phyloP scores from a whole-genome alignment of 2,113 vertebrate species.

The Pontoporia blainvillei region DNA sequence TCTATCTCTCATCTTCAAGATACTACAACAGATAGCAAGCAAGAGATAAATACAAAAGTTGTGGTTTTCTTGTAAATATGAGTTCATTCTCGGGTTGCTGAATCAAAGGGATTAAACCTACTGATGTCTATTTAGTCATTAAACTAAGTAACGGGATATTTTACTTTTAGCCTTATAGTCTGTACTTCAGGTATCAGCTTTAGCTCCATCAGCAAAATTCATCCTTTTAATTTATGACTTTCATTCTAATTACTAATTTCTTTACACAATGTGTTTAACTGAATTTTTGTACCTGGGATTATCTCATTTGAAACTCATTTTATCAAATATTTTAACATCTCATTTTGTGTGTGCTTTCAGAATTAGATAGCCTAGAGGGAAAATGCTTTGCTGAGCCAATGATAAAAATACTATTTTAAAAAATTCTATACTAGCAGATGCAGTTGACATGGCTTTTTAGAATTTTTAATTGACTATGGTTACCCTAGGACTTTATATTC shows the following conservation, averaged over 20 bases:
- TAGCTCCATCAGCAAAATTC: not conserved
- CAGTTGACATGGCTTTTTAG: not conserved
- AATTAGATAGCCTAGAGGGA: not conserved
- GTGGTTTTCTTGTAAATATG: not conserved
- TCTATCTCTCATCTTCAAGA: not conserved
- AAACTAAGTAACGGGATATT: not conserved
- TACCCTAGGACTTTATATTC: not conserved
- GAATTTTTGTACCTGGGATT: not conserved
- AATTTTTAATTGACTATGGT: not conserved
- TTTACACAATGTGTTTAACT: not conserved
- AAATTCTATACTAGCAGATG: not conserved
- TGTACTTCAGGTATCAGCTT: not conserved
- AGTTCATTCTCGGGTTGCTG: not conserved
- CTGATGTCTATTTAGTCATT: not conserved
- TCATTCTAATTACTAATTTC: not conserved
- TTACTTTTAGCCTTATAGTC: not conserved
- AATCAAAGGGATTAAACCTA: not conserved
- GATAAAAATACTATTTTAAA: not conserved
- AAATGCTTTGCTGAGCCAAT: not conserved
- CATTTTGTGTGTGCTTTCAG: not conserved
- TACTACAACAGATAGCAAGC: not conserved
- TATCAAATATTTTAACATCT: constrained; percentile 8
- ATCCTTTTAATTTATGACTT: not conserved
- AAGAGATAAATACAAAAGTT: not conserved
- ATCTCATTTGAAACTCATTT: not conserved